Percentiles rank a stretch among this genome's conserved stretches.
phyloP scores from a whole-genome alignment of 2,797 vertebrate genomes.

The Gallinago stenura region DNA sequence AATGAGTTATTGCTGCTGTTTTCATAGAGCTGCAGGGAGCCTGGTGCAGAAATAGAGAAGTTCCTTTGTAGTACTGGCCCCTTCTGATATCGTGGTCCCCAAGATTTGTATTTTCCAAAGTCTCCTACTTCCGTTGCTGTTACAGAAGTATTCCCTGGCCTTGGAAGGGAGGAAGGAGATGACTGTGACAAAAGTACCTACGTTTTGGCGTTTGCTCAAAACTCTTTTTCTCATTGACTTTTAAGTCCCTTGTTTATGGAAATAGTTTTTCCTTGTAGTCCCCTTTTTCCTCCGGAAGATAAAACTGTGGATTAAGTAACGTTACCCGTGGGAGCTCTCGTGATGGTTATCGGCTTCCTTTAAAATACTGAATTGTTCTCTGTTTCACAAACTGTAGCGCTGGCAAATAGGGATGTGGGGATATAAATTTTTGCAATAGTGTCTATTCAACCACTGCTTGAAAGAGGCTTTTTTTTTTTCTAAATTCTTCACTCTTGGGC shows the following conservation, averaged over 20 bases:
- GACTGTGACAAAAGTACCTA: neutral
- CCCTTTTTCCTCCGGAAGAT: neutral
- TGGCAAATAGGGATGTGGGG: neutral
- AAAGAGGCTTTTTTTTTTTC: neutral
- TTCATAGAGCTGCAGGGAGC: neutral
- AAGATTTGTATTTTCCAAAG: neutral
- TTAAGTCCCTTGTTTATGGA: constrained; percentile 25
- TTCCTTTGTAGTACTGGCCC: neutral
- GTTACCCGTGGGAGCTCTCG: neutral
- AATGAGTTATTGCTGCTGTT: neutral
- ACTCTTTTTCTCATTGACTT: neutral
- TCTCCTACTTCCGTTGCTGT: neutral
- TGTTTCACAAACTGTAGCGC: constrained; percentile 21
- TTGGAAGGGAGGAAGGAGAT: neutral
- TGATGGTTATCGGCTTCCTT: constrained; percentile 11
- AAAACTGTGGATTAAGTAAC: constrained; percentile 16
- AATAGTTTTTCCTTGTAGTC: neutral
- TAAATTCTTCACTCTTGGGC: neutral
- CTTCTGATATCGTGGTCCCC: rapidly evolving
- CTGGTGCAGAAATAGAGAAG: neutral
- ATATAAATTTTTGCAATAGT: constrained; percentile 2
- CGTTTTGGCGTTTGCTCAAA: neutral
- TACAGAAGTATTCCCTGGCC: neutral
- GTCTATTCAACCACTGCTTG: neutral
- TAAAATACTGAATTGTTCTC: constrained; percentile 34